Evolutionary conservation across 2,888 invertebrate genomes (phyloP).

Genomic region (Perizoma affinitatum): DNA sequence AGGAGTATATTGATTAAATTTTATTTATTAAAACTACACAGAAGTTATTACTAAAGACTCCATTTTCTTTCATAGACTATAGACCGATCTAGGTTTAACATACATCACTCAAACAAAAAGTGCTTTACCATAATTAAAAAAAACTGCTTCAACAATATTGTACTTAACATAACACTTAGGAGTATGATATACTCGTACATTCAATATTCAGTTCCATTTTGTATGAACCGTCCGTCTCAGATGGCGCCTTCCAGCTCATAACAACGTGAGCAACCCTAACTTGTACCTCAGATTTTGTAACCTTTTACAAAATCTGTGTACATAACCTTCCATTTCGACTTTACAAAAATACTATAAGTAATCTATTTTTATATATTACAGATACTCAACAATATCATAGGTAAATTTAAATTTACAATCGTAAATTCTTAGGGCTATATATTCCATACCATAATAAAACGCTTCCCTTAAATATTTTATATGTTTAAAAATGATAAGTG

Average conservation of each 20-base stretch:
- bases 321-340: constrained; percentile 60
- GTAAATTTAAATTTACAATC: constrained; percentile 76
- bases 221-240: constrained; percentile 43
- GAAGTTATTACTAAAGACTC: constrained; percentile 71
- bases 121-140: constrained; percentile 69
- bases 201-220: constrained; percentile 42
- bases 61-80: constrained; percentile 56
- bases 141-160: constrained; percentile 78
- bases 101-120: constrained; percentile 75
- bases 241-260: constrained; percentile 26
- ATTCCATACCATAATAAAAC: constrained; percentile 53
- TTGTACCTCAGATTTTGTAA: constrained; percentile 30
- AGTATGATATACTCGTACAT: constrained; percentile 57
- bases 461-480: constrained; percentile 43
- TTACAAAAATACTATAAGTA: constrained; percentile 69
- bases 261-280: constrained; percentile 44
- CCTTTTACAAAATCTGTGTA: constrained; percentile 54
- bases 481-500: constrained; percentile 46
- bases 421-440: constrained; percentile 67
- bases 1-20: constrained; percentile 56
- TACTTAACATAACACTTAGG: constrained; percentile 76
- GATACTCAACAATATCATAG: constrained; percentile 78
- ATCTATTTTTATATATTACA: constrained; percentile 76
- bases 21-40: constrained; percentile 81
- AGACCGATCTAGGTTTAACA: constrained; percentile 66